Percentiles rank a stretch among this genome's conserved stretches.
phyloP scores from a whole-genome alignment of 2,113 vertebrate species.

The Barnardius zonarius region DNA sequence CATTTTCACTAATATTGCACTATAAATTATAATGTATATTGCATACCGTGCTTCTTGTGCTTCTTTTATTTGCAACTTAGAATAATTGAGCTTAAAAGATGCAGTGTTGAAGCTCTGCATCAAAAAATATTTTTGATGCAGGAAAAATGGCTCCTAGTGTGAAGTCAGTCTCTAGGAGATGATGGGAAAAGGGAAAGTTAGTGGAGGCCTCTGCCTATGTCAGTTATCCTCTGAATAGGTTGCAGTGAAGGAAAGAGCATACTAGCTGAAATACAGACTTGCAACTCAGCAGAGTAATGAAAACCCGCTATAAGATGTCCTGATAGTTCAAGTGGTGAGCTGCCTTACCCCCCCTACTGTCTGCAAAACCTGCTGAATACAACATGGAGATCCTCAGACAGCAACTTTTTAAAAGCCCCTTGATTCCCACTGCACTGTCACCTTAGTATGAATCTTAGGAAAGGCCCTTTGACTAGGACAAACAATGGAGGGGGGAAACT shows the following conservation, averaged over 20 bases:
- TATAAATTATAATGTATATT: not conserved
- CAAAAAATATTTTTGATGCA: not conserved
- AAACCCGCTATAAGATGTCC: not conserved
- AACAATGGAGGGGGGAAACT: not conserved
- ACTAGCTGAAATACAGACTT: not conserved
- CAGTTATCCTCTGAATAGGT: not conserved
- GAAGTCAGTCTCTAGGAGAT: not conserved
- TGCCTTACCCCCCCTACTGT: not conserved
- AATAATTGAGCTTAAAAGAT: not conserved
- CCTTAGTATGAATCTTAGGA: not conserved
- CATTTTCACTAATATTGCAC: not conserved
- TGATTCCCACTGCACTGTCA: not conserved
- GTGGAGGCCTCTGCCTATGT: not conserved
- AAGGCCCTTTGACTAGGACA: not conserved
- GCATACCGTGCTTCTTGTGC: not conserved
- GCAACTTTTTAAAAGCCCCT: not conserved
- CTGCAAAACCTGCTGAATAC: not conserved
- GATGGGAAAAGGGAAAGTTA: not conserved
- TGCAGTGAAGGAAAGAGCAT: not conserved
- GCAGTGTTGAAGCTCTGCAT: not conserved
- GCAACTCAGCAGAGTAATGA: not conserved
- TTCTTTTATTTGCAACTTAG: not conserved
- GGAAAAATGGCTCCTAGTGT: not conserved
- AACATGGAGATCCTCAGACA: not conserved
- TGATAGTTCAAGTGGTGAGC: not conserved